These are phyloP conservation scores for Macrochelys suwanniensis DNA, from an alignment of 2,797 vertebrate genomes.

Conservation along the genomic window DNA sequence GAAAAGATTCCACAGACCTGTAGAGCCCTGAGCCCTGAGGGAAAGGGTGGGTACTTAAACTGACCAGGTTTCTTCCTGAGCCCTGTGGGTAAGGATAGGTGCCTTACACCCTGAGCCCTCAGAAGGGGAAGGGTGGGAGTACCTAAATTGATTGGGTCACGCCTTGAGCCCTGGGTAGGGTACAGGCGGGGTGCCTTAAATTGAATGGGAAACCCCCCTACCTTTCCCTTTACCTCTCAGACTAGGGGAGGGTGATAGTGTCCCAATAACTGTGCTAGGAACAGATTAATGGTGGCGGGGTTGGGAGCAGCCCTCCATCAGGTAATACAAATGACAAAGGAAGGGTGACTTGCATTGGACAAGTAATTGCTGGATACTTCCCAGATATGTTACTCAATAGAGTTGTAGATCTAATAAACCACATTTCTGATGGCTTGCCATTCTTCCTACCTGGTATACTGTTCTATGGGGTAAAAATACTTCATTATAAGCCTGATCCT, in stretches of 20 bases:
- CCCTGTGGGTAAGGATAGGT: too few relatives aligned
- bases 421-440: not conserved
- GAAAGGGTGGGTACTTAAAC: too few relatives aligned
- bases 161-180: too few relatives aligned
- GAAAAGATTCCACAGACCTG: too few relatives aligned
- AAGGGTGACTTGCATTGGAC: slow-evolving; percentile 24
- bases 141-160: too few relatives aligned
- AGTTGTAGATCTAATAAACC: not conserved
- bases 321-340: not conserved
- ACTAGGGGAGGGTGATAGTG: not conserved
- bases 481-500: not conserved
- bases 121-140: too few relatives aligned
- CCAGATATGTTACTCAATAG: not conserved
- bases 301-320: not conserved
- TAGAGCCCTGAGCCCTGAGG: too few relatives aligned
- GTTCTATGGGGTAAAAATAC: not conserved
- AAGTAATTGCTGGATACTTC: not conserved
- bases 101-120: too few relatives aligned
- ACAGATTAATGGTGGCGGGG: not conserved
- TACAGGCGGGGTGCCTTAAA: too few relatives aligned
- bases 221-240: not conserved
- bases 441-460: not conserved
- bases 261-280: not conserved
- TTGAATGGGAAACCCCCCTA: not conserved
- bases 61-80: too few relatives aligned